Base-by-base conservation (phyloP, 2,797 vertebrate species). In the Adelosebastes latens region DNA sequence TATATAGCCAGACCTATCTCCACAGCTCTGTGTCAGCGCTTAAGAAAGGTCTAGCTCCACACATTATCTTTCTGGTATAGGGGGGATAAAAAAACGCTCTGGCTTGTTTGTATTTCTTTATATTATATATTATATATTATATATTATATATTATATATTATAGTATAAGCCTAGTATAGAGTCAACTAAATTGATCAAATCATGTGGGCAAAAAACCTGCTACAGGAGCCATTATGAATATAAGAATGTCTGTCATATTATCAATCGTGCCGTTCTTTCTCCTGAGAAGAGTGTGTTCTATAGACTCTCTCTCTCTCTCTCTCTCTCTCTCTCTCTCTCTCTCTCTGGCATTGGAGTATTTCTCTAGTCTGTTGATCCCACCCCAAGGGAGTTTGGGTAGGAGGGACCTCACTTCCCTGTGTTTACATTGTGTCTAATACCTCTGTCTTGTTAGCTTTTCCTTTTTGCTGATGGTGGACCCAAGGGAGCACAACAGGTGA, bases 401-500 rank as follows among this genome's bases (percentile, higher is more conserved):
- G 63, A 79, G 78, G 65, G 76, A 86, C 73, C 20, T 66, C 46
- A 36, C 24, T 24, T 75, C 42, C 20, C 32, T 64, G 78, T 85
- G 59, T 82, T 78, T 87, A 82, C 77, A 56, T 68, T 81, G 49
- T 73, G 75, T 77, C 72, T 83, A 52, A 66, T 76, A 83, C 78
- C 65, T 63, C 36, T 63, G 63, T 61, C 76, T 88, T 83, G 84
- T 89, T 83, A 84, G 80, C 60, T 79, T 60, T 72, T 83, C 64
- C 85, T 55, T 65, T 82, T 81, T 87, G 85, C 73, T 87, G 75
- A 80, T 81, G 36, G 73, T 60, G 70, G 68, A 75, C 75, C 82
- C 85, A 80, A 72, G 77, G 70, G 88, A 79, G 76, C 75, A 64
- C 70, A 89, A 81, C 72, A 81, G 73, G 81, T 72, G 62, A 83